phyloP scores from a whole-genome alignment of 2,113 vertebrate species.

The Anser brachyrhynchus region DNA sequence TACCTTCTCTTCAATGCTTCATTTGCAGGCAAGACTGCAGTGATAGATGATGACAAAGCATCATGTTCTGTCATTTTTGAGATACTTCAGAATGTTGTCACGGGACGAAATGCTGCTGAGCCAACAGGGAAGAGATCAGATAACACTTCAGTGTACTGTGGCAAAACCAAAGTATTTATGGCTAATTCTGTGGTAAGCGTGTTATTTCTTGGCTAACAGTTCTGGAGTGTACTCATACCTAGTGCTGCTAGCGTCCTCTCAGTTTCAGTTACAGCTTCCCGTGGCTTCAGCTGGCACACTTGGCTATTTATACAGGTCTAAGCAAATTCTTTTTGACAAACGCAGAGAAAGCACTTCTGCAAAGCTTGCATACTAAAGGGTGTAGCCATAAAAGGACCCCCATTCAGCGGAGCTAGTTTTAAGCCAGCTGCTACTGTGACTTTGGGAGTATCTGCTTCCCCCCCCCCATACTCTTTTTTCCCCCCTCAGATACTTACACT shows the following conservation, averaged over 20 bases:
- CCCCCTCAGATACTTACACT: neutral
- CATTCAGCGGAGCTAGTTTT: neutral
- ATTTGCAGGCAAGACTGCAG: slow-evolving; percentile 44
- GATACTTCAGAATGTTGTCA: slow-evolving; percentile 67
- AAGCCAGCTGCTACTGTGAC: neutral
- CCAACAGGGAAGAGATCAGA: neutral
- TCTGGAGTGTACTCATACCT: neutral
- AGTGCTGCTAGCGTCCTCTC: fast-evolving
- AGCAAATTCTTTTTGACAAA: neutral
- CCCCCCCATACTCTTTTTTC: neutral
- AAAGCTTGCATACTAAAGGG: neutral
- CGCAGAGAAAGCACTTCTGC: neutral
- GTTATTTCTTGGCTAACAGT: neutral
- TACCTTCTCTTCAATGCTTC: neutral
- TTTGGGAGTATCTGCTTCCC: neutral
- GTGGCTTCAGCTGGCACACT: neutral
- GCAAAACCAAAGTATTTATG: slow-evolving; percentile 93
- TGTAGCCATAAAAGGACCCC: neutral
- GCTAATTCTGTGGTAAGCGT: slow-evolving; percentile 83
- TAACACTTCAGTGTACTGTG: slow-evolving; percentile 80
- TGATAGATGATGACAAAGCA: neutral
- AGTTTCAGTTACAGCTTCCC: neutral
- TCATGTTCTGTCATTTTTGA: slow-evolving; percentile 62
- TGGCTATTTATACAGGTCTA: neutral
- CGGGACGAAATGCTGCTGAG: neutral